Evolutionary conservation across 2,797 vertebrate genomes (phyloP).

Genomic region (Acanthornis magna): DNA sequence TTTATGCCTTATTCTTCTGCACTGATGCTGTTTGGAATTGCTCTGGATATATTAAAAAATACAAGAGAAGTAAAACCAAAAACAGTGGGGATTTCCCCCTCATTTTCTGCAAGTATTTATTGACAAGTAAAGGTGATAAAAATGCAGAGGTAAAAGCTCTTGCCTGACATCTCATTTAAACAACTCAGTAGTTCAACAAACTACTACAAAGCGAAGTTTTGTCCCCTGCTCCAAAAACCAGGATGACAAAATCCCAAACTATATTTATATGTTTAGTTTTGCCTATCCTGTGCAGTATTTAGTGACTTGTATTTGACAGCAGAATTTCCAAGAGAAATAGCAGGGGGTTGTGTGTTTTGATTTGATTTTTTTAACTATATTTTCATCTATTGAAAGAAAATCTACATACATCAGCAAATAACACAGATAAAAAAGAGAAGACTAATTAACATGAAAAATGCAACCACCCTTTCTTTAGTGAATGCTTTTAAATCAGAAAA

Average conservation of each 20-base stretch:
- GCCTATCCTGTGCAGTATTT: neutral
- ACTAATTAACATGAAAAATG: neutral
- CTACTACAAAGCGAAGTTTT: neutral
- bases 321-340: neutral
- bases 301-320: neutral
- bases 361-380: neutral
- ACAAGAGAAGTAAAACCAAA: neutral
- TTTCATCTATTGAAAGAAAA: neutral
- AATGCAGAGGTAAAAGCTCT: conserved; percentile 41
- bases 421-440: neutral
- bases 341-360: neutral
- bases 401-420: neutral
- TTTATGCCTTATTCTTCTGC: conserved; percentile 44
- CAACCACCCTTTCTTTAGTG: neutral
- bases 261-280: neutral
- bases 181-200: neutral
- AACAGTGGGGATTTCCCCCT: neutral
- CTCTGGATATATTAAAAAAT: neutral
- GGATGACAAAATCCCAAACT: neutral
- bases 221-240: neutral
- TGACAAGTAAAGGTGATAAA: conserved; percentile 38
- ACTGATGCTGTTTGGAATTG: neutral
- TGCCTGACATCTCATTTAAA: neutral
- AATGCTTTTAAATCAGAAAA: neutral
- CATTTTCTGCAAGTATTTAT: neutral